Percentiles rank a stretch among this genome's conserved stretches.
These are phyloP conservation scores for Ectemnius cavifrons DNA, from an alignment of 2,888 invertebrate species.

Conservation along the genomic window DNA sequence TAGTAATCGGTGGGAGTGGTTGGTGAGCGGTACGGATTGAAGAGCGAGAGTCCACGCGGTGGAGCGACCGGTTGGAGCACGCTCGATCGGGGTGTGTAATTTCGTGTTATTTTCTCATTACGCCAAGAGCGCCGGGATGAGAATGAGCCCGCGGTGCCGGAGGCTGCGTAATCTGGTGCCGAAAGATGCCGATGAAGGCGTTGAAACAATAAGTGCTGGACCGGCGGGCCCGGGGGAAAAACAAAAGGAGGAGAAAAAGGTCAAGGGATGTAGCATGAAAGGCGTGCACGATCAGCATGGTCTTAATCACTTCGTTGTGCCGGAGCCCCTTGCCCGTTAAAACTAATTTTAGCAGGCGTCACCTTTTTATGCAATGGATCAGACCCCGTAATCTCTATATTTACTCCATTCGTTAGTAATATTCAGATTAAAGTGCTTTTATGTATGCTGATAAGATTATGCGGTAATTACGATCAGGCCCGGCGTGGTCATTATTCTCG, in stretches of 20 bases:
- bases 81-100: constrained; percentile 68
- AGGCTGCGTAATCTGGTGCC: constrained; percentile 55
- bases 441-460: neutral
- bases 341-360: too few species aligned
- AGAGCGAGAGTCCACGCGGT: constrained; percentile 38
- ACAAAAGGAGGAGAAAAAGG: constrained; percentile 24
- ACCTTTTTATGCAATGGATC: too few species aligned
- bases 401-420: too few species aligned
- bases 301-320: neutral
- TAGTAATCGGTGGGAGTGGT: neutral
- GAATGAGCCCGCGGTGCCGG: constrained; percentile 46
- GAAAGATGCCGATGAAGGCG: constrained; percentile 60
- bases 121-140: constrained; percentile 42
- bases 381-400: too few species aligned
- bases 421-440: too few species aligned
- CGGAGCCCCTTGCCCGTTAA: neutral
- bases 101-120: constrained; percentile 72
- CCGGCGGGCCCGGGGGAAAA: constrained; percentile 23
- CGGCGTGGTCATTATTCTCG: constrained; percentile 13
- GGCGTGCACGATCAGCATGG: constrained; percentile 1
- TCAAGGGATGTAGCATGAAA: neutral
- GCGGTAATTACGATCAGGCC: neutral
- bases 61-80: constrained; percentile 54
- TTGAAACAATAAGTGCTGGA: constrained; percentile 56
- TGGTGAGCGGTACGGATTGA: constrained; percentile 54